phyloP scores from a whole-genome alignment of 1,140 invertebrate genomes.

The Aphelinus atriplicis region DNA sequence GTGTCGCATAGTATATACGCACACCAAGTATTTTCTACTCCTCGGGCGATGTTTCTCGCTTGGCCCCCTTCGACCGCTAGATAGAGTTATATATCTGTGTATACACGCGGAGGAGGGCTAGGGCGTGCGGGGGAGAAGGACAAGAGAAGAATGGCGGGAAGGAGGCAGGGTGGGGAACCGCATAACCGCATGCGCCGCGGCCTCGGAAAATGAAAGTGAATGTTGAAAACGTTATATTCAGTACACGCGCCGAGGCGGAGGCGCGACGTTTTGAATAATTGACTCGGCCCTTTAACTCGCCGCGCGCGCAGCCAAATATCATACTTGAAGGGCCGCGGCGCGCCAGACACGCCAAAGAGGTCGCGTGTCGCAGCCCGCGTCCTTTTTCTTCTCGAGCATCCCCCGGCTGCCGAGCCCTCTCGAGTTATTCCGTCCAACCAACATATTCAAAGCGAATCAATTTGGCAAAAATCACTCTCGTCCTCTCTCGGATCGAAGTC shows the following conservation, averaged over 20 bases:
- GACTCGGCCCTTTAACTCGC: constrained; percentile 38
- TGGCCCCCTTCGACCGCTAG: constrained; percentile 14
- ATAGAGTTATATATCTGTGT: background rate
- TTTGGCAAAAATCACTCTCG: too few relatives aligned
- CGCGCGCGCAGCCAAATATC: background rate
- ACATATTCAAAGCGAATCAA: too few relatives aligned
- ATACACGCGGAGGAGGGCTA: background rate
- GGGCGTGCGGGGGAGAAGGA: background rate
- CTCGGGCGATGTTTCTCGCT: constrained; percentile 16
- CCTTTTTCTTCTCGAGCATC: background rate
- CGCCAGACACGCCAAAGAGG: constrained; percentile 7
- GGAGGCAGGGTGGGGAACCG: too few relatives aligned
- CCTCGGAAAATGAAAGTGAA: constrained; percentile 59
- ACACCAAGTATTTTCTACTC: constrained; percentile 13
- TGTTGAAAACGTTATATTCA: constrained; percentile 55
- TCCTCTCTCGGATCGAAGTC: too few relatives aligned
- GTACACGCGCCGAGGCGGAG: constrained; percentile 44
- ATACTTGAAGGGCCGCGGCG: constrained; percentile 40
- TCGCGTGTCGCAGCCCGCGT: constrained; percentile 27
- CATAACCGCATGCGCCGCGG: background rate
- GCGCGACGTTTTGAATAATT: constrained; percentile 58
- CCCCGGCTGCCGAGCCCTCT: background rate
- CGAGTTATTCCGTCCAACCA: too few relatives aligned
- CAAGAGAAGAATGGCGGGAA: constrained; percentile 24
- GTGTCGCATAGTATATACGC: too few relatives aligned